Evolutionary conservation across 2,113 vertebrate genomes (phyloP), one percentile per base, ranked within the genome.

Genomic region (Bostrychus sinensis): DNA sequence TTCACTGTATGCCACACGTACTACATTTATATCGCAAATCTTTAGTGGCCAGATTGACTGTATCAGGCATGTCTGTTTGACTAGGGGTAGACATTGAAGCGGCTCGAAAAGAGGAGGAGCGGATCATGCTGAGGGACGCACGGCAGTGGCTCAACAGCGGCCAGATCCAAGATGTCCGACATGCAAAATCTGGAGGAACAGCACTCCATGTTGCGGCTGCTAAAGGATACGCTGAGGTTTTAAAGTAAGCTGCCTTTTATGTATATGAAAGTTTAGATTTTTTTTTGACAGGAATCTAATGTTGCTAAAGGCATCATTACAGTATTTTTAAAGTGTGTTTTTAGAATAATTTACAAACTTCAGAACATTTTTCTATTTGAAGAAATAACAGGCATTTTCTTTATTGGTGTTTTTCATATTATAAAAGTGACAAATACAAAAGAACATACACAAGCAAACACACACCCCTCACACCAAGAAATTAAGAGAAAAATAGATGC

Each of bases 91-190:
- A 99, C 78, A 96, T 98, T 61, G 97, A 98, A 83, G 95, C 95
- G 43, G 97, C 96, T 86, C 93, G 97, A 66, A 99, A 99, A 85
- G 97, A 99, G 88, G 97, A 99, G 84, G 97, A 99, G 81, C 89
- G 96, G 16, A 88, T 98, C 86, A 99, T 99, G 97, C 93, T 99
- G 51, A 86, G 96, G 78, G 97, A 99, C 75, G 97, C 96, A 17
- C 93, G 95, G 61, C 97, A 99, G 74, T 99, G 97, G 97, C 91
- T 99, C 65, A 99, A 99, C 81, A 99, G 95, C 0, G 96, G 97
- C n/a, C 96, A 95, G 56, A 98, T 99, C 79, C 94, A 91, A 70
- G 97, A 99, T 54, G 83, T 94, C 72, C 92, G 96, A 56, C 97
- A 99, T 55, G 82, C 94, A 34, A 99, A 99, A 72, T 99, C 97